These are phyloP conservation scores for Glomeris maerens DNA, from an alignment of 1,140 invertebrate genomes.

Conservation along the genomic window DNA sequence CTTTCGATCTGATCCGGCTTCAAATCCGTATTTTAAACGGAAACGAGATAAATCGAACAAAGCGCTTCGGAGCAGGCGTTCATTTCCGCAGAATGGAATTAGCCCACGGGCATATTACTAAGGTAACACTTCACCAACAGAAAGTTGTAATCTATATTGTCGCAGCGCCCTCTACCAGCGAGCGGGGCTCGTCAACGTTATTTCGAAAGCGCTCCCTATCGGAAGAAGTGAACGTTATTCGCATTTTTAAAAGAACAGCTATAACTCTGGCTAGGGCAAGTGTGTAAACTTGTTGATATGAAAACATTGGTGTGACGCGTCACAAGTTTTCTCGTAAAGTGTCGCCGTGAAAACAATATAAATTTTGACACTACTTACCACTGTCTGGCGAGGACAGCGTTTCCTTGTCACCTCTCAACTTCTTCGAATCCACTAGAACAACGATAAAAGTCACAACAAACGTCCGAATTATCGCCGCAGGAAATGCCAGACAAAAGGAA, in stretches of 20 bases:
- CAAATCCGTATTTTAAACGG: neutral
- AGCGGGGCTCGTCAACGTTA: neutral
- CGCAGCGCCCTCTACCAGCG: neutral
- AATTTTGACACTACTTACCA: neutral
- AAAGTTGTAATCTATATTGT: no score
- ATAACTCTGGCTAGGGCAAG: no score
- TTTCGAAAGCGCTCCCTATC: neutral
- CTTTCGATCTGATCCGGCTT: neutral
- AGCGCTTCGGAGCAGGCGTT: slow-evolving; percentile 4
- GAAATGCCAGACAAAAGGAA: slow-evolving; percentile 13
- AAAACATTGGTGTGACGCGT: no score
- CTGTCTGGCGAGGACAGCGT: neutral
- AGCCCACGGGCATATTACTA: neutral
- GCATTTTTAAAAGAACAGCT: neutral
- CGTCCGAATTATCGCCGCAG: slow-evolving; percentile 3
- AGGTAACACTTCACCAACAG: no score
- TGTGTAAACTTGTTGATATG: no score
- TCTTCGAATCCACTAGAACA: no score
- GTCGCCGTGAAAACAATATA: neutral
- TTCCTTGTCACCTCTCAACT: no score
- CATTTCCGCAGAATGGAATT: slow-evolving; percentile 9
- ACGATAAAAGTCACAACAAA: no score
- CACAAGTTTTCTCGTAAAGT: neutral
- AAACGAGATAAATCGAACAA: slow-evolving; percentile 5
- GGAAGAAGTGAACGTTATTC: neutral